Percentiles rank a stretch among this genome's conserved stretches.
These are phyloP conservation scores for Chascanopsetta lugubris DNA, from an alignment of 2,113 vertebrate genomes.

Conservation along the genomic window DNA sequence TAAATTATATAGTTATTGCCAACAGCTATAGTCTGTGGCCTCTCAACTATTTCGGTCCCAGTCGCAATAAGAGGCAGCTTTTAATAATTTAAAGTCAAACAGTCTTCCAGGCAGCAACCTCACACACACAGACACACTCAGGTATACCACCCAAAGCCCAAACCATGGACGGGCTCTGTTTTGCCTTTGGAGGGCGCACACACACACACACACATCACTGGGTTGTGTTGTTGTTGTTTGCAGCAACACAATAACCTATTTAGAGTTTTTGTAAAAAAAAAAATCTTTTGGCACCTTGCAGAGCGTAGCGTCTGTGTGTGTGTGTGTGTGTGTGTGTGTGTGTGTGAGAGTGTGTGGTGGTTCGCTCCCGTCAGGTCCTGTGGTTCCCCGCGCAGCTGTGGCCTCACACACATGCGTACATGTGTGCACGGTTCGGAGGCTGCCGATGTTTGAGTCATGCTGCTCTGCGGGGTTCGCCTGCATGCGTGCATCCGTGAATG, in stretches of 20 bases:
- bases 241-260: neutral
- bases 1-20: constrained; percentile 69
- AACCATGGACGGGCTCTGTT: constrained; percentile 26
- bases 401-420: constrained; percentile 21
- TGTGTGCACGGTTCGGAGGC: constrained; percentile 23
- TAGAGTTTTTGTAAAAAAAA: too few species aligned
- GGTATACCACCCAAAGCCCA: constrained; percentile 39
- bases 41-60: constrained; percentile 69
- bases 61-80: constrained; percentile 67
- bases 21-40: constrained; percentile 63
- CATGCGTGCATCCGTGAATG: constrained; percentile 52
- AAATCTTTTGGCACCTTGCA: constrained; percentile 17
- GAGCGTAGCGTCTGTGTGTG: constrained; percentile 18
- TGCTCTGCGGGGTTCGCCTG: constrained; percentile 48
- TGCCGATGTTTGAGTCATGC: constrained; percentile 49
- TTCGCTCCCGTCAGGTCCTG: constrained; percentile 33
- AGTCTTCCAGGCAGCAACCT: constrained; percentile 68
- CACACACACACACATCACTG: constrained; percentile 34
- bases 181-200: constrained; percentile 25
- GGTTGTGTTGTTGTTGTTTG: constrained; percentile 24
- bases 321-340: neutral
- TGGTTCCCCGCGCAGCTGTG: constrained; percentile 44
- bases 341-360: neutral
- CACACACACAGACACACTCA: constrained; percentile 63
- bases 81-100: constrained; percentile 78